Conservation (phyloP, 1,140 invertebrate genomes). For the Caerostris extrusa region DNA sequence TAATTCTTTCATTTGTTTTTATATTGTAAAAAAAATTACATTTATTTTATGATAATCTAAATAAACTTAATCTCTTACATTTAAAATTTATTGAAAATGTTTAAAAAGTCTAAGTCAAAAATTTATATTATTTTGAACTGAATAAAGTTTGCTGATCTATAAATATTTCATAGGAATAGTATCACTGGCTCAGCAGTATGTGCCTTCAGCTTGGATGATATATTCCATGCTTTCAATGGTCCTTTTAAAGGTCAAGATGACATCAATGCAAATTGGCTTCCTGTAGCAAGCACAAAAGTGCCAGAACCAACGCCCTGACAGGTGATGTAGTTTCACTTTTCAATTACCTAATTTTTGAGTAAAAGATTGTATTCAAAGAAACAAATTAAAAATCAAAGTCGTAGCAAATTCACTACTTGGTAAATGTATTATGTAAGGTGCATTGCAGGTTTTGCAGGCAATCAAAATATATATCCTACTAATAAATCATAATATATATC, state of each 20-base stretch:
- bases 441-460: too few species aligned
- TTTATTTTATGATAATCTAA: neutral
- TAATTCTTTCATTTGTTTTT: too few species aligned
- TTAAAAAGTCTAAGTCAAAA: neutral
- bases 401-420: too few species aligned
- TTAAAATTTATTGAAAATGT: neutral
- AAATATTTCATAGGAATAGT: conserved; percentile 86
- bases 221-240: conserved; percentile 94
- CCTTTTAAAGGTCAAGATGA: conserved; percentile 96
- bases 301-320: conserved; percentile 82
- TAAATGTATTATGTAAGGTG: too few species aligned
- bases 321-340: conserved; percentile 25
- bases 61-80: neutral
- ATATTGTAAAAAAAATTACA: neutral
- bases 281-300: conserved; percentile 84
- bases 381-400: too few species aligned
- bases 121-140: neutral
- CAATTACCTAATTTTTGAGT: too few species aligned
- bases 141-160: neutral
- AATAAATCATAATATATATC: too few species aligned
- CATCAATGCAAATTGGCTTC: conserved; percentile 95
- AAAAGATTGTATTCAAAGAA: too few species aligned
- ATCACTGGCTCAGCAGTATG: conserved; percentile 98
- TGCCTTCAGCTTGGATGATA: conserved; percentile 93
- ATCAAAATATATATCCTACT: too few species aligned